Base-by-base conservation (phyloP, 2,797 vertebrate genomes). In the Pogonophryne albipinna region DNA sequence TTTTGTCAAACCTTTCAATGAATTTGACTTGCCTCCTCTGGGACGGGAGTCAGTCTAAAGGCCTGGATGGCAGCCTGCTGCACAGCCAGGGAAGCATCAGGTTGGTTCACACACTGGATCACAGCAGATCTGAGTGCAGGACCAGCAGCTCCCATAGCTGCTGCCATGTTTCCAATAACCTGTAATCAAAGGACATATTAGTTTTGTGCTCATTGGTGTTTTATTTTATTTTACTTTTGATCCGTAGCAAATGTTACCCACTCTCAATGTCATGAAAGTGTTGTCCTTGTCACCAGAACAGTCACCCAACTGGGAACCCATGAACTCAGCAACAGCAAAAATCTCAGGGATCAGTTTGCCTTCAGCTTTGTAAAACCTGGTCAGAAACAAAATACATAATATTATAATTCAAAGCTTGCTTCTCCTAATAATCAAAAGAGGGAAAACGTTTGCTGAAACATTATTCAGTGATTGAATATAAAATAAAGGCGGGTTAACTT, bases 111-210 rank as follows among this genome's bases (percentile, higher is more conserved):
- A 82, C 98, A 99, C 15, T 92, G 91, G 79, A 97, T 93, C 42
- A 99, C 86, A 3, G 93, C 88, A 8, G 92, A 87, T 81, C 92
- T 97, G 74, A 99, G 90, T 41, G 53, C 87, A 58, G 96, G 95
- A 66, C 93, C 94, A 46, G 95, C 91, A 50, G 85, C 77, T 47
- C 96, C 93, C 86, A 99, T 79, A 63, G 95, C 95, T 67, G 90
- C 89, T 53, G 97, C 98, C 96, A 98, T 98, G 87, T 98, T 99
- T 92, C 98, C 98, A 94, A 98, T 95, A 79, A 97, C 95, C 98
- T 99, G 79, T 46, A 79, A 71, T 23, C 4, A 84, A 13, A 71
- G 17, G 5, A 23, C 17, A 41, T 1, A 27, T 70, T 57, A 10
- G 23, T 52, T 5, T 19, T 47, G 6, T 65, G 4, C 42, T 42